Conservation (phyloP, 2,888 invertebrate genomes). For the Calameuta filiformis region DNA sequence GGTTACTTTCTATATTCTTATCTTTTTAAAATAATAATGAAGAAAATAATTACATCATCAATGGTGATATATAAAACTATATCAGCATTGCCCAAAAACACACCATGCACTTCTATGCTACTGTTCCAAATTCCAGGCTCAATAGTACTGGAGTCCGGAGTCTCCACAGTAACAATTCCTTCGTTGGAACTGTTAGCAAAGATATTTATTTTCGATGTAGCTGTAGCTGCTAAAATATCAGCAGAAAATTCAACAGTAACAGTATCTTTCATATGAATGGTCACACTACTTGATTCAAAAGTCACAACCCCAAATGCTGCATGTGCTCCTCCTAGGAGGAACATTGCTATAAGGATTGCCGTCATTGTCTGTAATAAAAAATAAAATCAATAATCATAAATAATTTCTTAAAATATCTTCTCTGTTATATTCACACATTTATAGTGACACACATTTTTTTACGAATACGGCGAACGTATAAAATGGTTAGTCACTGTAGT, state of each 20-base stretch:
- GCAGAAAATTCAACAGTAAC: constrained; percentile 63
- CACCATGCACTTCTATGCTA: constrained; percentile 64
- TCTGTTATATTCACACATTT: neutral
- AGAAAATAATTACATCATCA: constrained; percentile 33
- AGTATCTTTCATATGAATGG: constrained; percentile 68
- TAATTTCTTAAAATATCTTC: neutral
- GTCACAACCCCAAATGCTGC: constrained; percentile 45
- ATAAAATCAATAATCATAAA: neutral
- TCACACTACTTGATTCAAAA: constrained; percentile 49
- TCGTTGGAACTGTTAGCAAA: constrained; percentile 8
- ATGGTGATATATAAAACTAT: constrained; percentile 34
- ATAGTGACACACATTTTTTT: neutral
- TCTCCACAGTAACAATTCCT: neutral
- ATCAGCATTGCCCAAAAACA: constrained; percentile 68
- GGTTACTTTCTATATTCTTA: neutral
- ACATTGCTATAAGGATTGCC: constrained; percentile 39
- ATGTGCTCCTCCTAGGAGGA: constrained; percentile 40
- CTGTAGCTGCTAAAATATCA: neutral
- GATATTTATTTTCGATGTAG: neutral
- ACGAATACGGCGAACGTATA: neutral
- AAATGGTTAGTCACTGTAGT: neutral
- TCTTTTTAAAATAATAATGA: constrained; percentile 1
- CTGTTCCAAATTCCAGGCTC: constrained; percentile 55
- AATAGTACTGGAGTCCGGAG: neutral
- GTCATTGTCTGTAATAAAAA: constrained; percentile 1